Conservation (phyloP, 2,113 vertebrate genomes). For the Isurus oxyrinchus region DNA sequence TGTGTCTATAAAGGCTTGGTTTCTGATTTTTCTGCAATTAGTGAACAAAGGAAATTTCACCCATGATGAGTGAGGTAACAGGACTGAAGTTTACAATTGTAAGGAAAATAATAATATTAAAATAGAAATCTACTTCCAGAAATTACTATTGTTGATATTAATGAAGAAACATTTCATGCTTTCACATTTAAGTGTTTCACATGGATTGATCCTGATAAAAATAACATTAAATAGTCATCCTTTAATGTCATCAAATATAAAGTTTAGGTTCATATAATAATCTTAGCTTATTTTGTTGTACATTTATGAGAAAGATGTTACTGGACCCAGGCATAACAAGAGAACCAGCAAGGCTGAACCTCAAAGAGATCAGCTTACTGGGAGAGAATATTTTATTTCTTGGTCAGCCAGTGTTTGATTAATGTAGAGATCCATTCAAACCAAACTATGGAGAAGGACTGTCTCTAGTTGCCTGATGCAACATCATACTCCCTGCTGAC, state of each 20-base stretch:
- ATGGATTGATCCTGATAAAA: neutral
- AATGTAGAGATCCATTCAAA: neutral
- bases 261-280: neutral
- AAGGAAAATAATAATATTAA: neutral
- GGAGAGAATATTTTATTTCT: neutral
- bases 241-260: neutral
- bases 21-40: neutral
- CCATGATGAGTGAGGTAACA: neutral
- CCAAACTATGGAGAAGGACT: neutral
- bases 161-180: neutral
- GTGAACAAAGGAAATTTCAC: neutral
- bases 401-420: neutral
- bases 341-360: neutral
- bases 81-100: neutral
- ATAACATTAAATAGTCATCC: neutral
- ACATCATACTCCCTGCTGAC: neutral
- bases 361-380: neutral
- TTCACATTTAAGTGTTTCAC: neutral
- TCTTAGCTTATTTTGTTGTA: neutral
- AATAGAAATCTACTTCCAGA: neutral
- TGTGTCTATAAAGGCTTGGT: neutral
- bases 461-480: neutral
- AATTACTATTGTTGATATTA: constrained; percentile 1
- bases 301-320: neutral
- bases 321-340: neutral